Evolutionary conservation across 1,140 invertebrate species (phyloP), one percentile per base, ranked within the genome.

Genomic region (Mercenaria mercenaria): DNA sequence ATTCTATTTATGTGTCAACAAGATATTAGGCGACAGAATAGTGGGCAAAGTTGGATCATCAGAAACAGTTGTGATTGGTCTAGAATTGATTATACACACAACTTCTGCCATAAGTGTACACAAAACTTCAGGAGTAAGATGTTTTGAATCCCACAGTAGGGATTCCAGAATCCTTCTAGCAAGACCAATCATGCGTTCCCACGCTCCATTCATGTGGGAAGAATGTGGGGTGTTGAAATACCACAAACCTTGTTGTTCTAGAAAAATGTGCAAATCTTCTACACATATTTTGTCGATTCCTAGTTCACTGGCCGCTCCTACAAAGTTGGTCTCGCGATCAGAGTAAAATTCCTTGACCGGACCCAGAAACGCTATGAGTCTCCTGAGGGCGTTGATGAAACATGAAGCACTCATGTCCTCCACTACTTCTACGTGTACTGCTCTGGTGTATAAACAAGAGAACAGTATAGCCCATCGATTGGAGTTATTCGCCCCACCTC

Each of bases 121-220:
- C 34, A 93, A 76, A n/a, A 91, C 89, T 39, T 90, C 88, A 91
- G 91, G 87, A 34, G 91, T 84, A 39, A 93, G 83, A 34, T 52
- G 18, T 26, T 56, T 34, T 32, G 32, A 37, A 37, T 79, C 61
- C 0, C 56, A 29, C 74, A 93, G 47, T 69, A 92, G 88, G 18
- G 82, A 37, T 29, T 91, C 88, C 26, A 93, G 81, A 52, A 90
- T 88, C 15, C 87, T 64, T 79, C 89, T 59, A 23, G 74, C 74
- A 10, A 89, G 72, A 26, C 89, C 82, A 37, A 93, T 91, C 74
- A 91, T 88, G n/a, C 91, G 59, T 52, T 93, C 92, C 92, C 92
- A 93, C 23, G 80, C 61, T n/a, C 90, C 89, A 34, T 76, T 76
- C 89, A 89, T 90, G 81, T 92, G 91, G n/a, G n/a, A n/a, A n/a